phyloP scores from a whole-genome alignment of 2,113 vertebrate genomes.

The Ranitomeya variabilis region DNA sequence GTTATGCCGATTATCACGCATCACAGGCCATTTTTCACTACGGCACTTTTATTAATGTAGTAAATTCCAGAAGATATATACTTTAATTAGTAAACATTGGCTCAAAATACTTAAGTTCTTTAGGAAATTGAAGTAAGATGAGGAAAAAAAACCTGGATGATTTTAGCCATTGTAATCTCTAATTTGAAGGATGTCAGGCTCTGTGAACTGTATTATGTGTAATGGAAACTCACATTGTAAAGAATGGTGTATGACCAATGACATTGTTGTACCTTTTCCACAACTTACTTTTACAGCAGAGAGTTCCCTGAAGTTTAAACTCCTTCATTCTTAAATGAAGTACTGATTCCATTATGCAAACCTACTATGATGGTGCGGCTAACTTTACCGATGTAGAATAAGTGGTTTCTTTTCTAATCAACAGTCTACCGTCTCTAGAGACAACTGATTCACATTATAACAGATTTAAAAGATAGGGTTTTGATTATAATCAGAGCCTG shows the following conservation, averaged over 20 bases:
- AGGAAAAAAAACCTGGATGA: neutral
- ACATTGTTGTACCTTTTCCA: neutral
- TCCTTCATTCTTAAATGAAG: slow-evolving; percentile 24
- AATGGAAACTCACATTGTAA: neutral
- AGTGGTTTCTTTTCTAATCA: slow-evolving; percentile 52
- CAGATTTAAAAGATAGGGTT: slow-evolving; percentile 27
- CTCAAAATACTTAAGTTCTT: neutral
- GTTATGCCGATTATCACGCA: too few relatives aligned
- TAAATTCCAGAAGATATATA: neutral
- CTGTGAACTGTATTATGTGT: neutral
- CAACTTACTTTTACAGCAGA: neutral
- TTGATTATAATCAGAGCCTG: slow-evolving; percentile 52
- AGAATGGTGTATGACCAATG: neutral
- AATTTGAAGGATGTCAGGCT: neutral
- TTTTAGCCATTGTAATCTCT: neutral
- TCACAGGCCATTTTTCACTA: too few relatives aligned
- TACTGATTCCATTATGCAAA: slow-evolving; percentile 45
- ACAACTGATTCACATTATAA: slow-evolving; percentile 43
- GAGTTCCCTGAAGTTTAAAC: slow-evolving; percentile 23
- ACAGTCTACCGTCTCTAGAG: slow-evolving; percentile 43
- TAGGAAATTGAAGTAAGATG: neutral
- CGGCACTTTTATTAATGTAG: too few relatives aligned
- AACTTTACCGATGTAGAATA: slow-evolving; percentile 35
- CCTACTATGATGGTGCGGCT: slow-evolving; percentile 19
- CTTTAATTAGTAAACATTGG: too few relatives aligned